Base-by-base conservation (phyloP, 2,888 invertebrate species). In the Cerceris ruficornis region DNA sequence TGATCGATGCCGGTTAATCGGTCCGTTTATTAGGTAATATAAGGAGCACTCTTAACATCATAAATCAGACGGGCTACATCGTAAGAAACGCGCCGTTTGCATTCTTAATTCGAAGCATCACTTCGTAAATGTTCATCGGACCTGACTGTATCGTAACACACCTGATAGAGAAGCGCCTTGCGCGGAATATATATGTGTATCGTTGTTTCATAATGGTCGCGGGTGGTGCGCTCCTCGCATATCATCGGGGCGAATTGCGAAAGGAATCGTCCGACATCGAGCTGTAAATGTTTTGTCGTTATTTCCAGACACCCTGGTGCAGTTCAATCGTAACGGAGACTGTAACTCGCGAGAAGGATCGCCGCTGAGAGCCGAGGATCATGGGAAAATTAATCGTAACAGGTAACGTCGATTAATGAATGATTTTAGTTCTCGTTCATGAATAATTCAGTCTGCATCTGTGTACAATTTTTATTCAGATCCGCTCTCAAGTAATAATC, bases 161-260 rank as follows among this genome's bases (percentile, higher is more conserved):
- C 57, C 66, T 67, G 75, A 68, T 75, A 52, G 65, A 42, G 58
- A 46, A 54, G 69, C 68, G 54, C 28, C 75, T 28, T 28, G 78
- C 57, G 68, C 52, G 50, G 82, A 86, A 83, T 86, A 87, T 77
- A 82, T 74, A 72, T 76, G 68, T 83, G 77, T 81, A 86, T 83
- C 81, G 81, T 75, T 74, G 81, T 88, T 88, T 86, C 86, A 81
- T 84, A 88, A 88, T 81, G 70, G 69, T 71, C 77, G 86, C 82
- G 87, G 83, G 82, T 83, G 83, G 77, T 82, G 75, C 80, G 81
- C 73, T 59, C 80, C 69, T 78, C 80, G 85, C 81, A 81, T 84
- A 84, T 86, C 77, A 83, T 85, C 77, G 77, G 74, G 75, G 79
- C 74, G 69, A 57, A 68, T 86, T 86, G 75, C 86, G 86, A 86